Base-by-base conservation (phyloP, 1,140 invertebrate species). In the Lepidurus arcticus region DNA sequence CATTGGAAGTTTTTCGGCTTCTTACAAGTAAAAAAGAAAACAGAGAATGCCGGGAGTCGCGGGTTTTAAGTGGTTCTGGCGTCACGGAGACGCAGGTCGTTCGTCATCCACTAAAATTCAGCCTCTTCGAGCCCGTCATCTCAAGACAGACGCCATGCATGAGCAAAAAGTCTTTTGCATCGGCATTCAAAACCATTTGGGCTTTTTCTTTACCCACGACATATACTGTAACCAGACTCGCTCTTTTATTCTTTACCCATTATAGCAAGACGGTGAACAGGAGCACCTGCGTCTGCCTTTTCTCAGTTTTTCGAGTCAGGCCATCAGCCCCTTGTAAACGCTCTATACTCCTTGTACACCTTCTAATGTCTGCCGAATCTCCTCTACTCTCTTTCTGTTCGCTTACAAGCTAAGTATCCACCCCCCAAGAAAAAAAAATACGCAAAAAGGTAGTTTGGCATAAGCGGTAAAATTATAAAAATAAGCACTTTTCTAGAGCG, bases 21-120 rank as follows among this genome's bases (percentile, higher is more conserved):
- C 34, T 34, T 34, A 3, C 34, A 34, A 4, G 34, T 34, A 34
- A 34, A 34, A 34, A 34, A 34, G 4, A 34, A 34, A 34, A 34
- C 0, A 65, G 53, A 65, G 53, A 21, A 13, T 65, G 53, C 53
- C 53, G 16, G 53, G 16, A 65, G 53, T 65, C 53, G 53, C 53
- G 53, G 53, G 53, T 65, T 65, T 47, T 65, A 65, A 65, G 53
- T 65, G 53, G 53, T 65, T 65, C 21, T 65, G 53, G 53, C 53
- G 53, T 65, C 53, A 65, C 53, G 21, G 53, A 65, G 53, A 65
- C 53, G 53, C 53, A 65, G 53, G 53, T 65, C 53, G 53, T 65
- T 21, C 53, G 53, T 65, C 53, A 65, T 65, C 53, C 53, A 65
- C 53, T 65, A 65, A 34, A 65, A 65, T 65, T n/a, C 53, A 65